phyloP scores from a whole-genome alignment of 2,888 invertebrate genomes.

The Acleris cristana region DNA sequence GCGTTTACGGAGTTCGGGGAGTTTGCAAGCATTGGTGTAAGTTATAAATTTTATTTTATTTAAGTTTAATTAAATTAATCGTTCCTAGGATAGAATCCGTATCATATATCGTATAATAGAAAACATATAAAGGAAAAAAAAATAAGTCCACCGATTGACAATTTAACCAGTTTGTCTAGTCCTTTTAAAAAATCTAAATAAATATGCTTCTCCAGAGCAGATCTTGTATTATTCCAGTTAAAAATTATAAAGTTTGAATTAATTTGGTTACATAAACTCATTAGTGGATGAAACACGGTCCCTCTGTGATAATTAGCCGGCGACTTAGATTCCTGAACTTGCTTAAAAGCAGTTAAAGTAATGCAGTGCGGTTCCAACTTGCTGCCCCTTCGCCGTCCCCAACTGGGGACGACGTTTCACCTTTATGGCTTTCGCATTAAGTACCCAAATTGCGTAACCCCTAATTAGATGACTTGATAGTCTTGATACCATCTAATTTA shows the following conservation, averaged over 20 bases:
- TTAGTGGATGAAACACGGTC: slow-evolving; percentile 23
- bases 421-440: slow-evolving; percentile 30
- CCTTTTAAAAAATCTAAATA: not conserved
- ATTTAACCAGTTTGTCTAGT: too few species aligned
- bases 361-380: slow-evolving; percentile 27
- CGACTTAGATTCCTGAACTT: slow-evolving; percentile 27
- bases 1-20: slow-evolving; percentile 77
- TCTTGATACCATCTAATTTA: slow-evolving; percentile 26
- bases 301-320: slow-evolving; percentile 25
- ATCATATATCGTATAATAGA: too few species aligned
- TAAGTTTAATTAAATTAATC: too few species aligned
- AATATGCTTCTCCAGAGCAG: not conserved
- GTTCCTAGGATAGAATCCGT: too few species aligned
- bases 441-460: slow-evolving; percentile 23
- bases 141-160: too few species aligned
- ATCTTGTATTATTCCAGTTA: too few species aligned
- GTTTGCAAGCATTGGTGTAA: slow-evolving; percentile 70
- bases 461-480: slow-evolving; percentile 28
- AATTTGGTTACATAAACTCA: slow-evolving; percentile 24
- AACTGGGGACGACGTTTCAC: slow-evolving; percentile 23
- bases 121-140: too few species aligned
- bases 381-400: slow-evolving; percentile 13
- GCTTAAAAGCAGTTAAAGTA: slow-evolving; percentile 35
- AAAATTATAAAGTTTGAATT: not conserved
- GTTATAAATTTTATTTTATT: slow-evolving; percentile 43